Base-by-base conservation (phyloP, 2,113 vertebrate genomes). In the Ascaphus truei region DNA sequence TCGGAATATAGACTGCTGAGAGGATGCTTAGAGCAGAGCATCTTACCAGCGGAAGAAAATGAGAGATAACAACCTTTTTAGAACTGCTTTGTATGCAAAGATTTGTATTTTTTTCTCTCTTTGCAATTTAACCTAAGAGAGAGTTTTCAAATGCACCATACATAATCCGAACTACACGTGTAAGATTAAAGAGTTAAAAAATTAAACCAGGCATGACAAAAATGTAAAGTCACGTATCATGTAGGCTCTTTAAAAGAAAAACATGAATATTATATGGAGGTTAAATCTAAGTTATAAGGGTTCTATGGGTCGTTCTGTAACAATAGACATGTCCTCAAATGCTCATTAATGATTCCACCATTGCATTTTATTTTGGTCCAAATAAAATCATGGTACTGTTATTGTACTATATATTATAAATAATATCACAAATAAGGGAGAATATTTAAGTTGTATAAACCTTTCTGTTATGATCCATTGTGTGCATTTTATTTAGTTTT, bases 11-110 rank as follows among this genome's bases (percentile, higher is more conserved):
- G 48, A 72, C 57, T 75, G 61, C 73, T 76, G 73, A 25, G 71
- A 73, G 62, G 77, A 77, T 67, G 67, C 72, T 74, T 80, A 69
- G 20, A 77, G 75, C 63, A 30, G 47, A 71, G 61, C 48, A 76
- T 75, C 61, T 61, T 66, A 75, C 62, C 69, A 63, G 45, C 73
- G 69, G 50, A 65, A 29, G 55, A 62, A 77, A 80, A 68, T 74
- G 65, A 66, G 71, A 81, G 73, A 75, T 51, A 68, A 73, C 18
- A 37, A 43, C 16, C 20, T 43, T 53, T 78, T 75, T 5, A 80
- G 68, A 81, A 18, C 60, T 12, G 12, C 61, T 60, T 73, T 74
- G 73, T 25, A 62, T 72, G 15, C 30, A 13, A 72, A 26, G 31
- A 34, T 57, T 34, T 23, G 22, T 57, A 9, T 18, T 15, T 16